Conservation (phyloP, 2,888 invertebrate species). For the Nematopogon swammerdamellus region DNA sequence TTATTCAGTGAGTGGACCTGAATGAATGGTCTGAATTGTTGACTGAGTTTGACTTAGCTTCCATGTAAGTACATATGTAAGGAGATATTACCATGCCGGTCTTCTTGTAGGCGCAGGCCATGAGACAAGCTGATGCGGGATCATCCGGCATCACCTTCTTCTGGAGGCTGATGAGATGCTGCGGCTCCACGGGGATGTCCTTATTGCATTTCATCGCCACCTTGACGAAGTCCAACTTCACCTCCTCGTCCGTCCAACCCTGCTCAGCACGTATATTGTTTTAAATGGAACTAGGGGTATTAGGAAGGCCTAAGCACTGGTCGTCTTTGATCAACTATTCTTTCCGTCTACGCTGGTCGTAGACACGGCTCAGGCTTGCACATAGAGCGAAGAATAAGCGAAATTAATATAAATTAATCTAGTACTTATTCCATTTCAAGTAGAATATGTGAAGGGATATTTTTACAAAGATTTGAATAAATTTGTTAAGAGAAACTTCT, state of each 20-base stretch:
- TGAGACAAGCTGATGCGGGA: conserved; percentile 34
- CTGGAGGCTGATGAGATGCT: conserved; percentile 29
- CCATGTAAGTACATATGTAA: not conserved
- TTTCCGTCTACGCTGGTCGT: too few relatives aligned
- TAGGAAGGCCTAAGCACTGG: too few relatives aligned
- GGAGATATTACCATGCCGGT: conserved; percentile 44
- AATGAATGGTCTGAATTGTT: not conserved
- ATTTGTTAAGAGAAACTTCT: too few relatives aligned
- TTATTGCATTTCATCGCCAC: conserved; percentile 29
- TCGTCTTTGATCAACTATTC: too few relatives aligned
- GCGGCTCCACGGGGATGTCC: conserved; percentile 21
- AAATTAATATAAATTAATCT: too few relatives aligned
- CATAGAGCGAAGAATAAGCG: too few relatives aligned
- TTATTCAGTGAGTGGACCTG: not conserved
- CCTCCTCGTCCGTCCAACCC: conserved; percentile 28
- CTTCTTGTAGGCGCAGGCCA: conserved; percentile 43
- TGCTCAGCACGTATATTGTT: too few relatives aligned
- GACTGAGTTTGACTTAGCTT: not conserved
- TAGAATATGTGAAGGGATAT: too few relatives aligned
- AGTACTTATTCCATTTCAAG: too few relatives aligned
- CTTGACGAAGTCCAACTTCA: conserved; percentile 28
- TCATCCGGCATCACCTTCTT: conserved; percentile 33
- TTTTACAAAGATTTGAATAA: too few relatives aligned
- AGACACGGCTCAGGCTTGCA: too few relatives aligned
- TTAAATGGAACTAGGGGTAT: too few relatives aligned